A percentile compares a stretch with the other conserved stretches of the same genome.
phyloP scores from a whole-genome alignment of 2,797 vertebrate species.

The Chaetodon trifasciatus region DNA sequence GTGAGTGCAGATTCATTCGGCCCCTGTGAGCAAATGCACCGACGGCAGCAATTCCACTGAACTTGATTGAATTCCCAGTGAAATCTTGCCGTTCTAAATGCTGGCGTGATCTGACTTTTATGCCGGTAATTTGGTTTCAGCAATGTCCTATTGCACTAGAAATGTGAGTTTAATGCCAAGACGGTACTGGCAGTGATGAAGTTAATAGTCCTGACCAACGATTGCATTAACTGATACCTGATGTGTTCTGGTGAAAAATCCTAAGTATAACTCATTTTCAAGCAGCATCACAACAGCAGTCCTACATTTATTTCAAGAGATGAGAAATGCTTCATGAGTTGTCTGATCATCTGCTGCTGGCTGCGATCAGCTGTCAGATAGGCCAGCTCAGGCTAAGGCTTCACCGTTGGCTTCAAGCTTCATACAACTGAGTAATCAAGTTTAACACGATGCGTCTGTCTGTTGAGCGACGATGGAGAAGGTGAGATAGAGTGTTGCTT shows the following conservation, averaged over 20 bases:
- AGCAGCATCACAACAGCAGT: neutral
- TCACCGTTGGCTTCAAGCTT: neutral
- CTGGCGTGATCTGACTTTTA: neutral
- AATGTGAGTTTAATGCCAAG: neutral
- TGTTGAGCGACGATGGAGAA: neutral
- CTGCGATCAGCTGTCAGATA: neutral
- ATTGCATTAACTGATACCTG: neutral
- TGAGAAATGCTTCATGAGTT: neutral
- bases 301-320: neutral
- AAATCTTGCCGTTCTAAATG: neutral
- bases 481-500: neutral
- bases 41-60: neutral
- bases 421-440: conserved; percentile 2
- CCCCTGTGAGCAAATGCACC: too few relatives aligned
- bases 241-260: neutral
- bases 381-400: neutral
- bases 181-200: neutral
- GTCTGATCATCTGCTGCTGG: neutral
- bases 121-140: neutral
- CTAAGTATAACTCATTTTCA: too few relatives aligned
- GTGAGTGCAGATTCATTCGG: too few relatives aligned
- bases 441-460: neutral
- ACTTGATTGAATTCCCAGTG: neutral
- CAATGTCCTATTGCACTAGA: neutral
- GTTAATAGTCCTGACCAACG: neutral